Conservation (phyloP, 2,888 invertebrate genomes). For the Tigriopus californicus region DNA sequence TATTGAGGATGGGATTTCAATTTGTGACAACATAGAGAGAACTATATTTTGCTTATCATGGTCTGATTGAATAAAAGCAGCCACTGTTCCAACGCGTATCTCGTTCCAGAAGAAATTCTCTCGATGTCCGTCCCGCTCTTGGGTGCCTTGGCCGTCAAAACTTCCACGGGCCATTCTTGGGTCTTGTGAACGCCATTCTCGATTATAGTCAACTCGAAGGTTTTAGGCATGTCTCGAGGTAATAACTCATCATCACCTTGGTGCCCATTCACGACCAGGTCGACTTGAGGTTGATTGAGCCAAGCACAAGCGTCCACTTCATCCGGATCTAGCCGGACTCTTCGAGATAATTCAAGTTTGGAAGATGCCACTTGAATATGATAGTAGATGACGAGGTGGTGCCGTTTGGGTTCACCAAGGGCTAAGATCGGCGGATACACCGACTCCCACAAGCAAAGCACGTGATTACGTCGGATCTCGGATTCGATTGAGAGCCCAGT, state of each 20-base stretch:
- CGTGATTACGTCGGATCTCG: slow-evolving; percentile 13
- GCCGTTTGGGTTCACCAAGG: slow-evolving; percentile 27
- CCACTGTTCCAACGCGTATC: slow-evolving; percentile 14
- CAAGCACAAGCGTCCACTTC: slow-evolving; percentile 28
- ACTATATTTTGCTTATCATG: too few relatives aligned
- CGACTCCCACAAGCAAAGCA: slow-evolving; percentile 26
- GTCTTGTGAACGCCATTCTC: background rate
- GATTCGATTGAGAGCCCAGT: slow-evolving; percentile 24
- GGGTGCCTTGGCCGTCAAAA: background rate
- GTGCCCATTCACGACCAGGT: slow-evolving; percentile 5
- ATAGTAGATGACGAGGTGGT: slow-evolving; percentile 30
- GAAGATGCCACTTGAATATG: slow-evolving; percentile 22
- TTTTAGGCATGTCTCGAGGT: background rate
- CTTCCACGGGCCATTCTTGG: too few relatives aligned
- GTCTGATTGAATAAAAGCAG: too few relatives aligned
- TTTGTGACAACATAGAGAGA: background rate
- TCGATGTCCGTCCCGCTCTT: slow-evolving; percentile 1
- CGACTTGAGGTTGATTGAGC: slow-evolving; percentile 20
- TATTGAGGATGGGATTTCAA: background rate
- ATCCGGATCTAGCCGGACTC: slow-evolving; percentile 24
- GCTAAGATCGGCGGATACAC: slow-evolving; percentile 28
- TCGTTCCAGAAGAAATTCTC: slow-evolving; percentile 13
- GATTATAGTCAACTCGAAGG: background rate
- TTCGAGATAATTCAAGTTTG: background rate
- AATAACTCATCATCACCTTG: background rate